Evolutionary conservation across 2,113 vertebrate genomes (phyloP), one percentile per base, ranked within the genome.

Genomic region (Alethe diademata): DNA sequence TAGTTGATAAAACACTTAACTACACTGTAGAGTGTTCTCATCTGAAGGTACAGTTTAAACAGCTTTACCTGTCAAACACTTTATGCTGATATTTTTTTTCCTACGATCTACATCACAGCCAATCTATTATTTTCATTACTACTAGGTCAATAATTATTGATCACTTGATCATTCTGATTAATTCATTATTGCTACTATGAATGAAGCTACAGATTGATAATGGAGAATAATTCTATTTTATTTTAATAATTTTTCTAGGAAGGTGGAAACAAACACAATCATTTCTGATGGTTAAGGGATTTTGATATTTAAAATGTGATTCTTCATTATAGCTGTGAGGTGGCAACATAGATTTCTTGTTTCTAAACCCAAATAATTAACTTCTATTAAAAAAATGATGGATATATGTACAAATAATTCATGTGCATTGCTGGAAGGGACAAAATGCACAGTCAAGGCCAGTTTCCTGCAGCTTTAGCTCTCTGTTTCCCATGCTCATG

Each of bases 61-160:
- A 78, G 22, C 11, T 88, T 66, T 87, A 11, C 1, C 0, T 2
- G 0, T 62, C 2, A 12, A 40, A 38, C 10, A 40, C 8, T 75
- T 85, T 31, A 38, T 40, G 25, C 23, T 19, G 9, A 40, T 83
- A 88, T 20, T 19, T 78, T 47, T 67, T 48, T 87, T 75, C 38
- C 45, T 69, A 16, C 9, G 78, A 28, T 40, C 67, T 75, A 31
- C 29, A 25, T 61, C 66, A 51, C 16, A 67, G 36, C 23, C 31
- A 86, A 8, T 82, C 48, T 72, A 67, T 20, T 87, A 36, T 75
- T 92, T 84, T 65, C 72, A 62, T 50, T 90, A 16, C 42, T 69
- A 33, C 74, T 60, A 45, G 36, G 28, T 87, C 90, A 64, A 78
- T 95, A 93, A 74, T 79, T 94, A 92, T 65, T 92, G 79, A 90